Percentiles rank a stretch among this genome's conserved stretches.
phyloP scores from a whole-genome alignment of 2,888 invertebrate species.

The Pristionchus arcanus region DNA sequence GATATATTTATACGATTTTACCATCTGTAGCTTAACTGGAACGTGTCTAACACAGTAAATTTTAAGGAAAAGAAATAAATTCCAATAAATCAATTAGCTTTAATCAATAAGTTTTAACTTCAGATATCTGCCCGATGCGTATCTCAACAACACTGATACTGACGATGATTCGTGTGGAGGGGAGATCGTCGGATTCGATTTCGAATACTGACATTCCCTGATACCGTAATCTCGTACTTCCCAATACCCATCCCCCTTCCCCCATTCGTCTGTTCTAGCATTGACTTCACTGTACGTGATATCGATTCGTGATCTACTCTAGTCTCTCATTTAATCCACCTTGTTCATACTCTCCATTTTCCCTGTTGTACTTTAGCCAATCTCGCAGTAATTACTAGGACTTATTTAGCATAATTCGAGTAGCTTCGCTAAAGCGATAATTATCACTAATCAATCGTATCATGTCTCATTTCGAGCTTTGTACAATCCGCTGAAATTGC shows the following conservation, averaged over 20 bases:
- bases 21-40: too few species aligned
- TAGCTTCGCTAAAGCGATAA: neutral
- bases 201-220: neutral
- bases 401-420: neutral
- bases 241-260: neutral
- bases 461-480: neutral
- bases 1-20: too few species aligned
- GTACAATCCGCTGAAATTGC: neutral
- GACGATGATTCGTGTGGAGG: neutral
- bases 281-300: neutral
- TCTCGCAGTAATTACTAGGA: neutral
- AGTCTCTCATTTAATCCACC: neutral
- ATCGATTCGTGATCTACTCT: neutral
- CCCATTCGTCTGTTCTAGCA: neutral
- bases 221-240: neutral
- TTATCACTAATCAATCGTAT: neutral
- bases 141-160: neutral
- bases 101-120: too few species aligned
- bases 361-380: neutral
- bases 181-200: neutral
- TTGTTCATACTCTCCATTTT: neutral
- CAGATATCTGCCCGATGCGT: too few species aligned
- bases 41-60: too few species aligned
- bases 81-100: too few species aligned
- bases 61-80: too few species aligned